phyloP scores from a whole-genome alignment of 2,797 vertebrate genomes.

The Macropus fuliginosus region DNA sequence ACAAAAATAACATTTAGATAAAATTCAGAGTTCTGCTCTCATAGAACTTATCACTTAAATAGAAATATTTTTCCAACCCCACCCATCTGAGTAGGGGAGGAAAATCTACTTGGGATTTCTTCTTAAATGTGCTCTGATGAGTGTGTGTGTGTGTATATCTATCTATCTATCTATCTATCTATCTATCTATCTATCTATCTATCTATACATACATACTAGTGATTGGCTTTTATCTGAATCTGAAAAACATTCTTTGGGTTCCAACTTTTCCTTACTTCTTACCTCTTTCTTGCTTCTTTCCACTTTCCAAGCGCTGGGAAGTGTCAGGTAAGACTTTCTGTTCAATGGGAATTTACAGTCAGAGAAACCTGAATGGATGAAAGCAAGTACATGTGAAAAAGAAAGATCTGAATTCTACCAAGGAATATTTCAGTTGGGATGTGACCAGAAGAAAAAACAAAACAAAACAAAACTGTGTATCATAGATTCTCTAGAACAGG shows the following conservation, averaged over 20 bases:
- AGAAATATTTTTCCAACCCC: not conserved
- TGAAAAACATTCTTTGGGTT: slow-evolving; percentile 4
- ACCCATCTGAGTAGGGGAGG: not conserved
- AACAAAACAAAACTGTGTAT: not conserved
- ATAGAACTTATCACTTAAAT: not conserved
- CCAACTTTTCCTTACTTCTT: slow-evolving; percentile 44
- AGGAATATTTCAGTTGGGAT: slow-evolving; percentile 35
- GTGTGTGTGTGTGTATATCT: too few relatives aligned
- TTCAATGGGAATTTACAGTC: slow-evolving; percentile 42
- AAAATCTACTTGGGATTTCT: not conserved
- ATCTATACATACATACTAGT: not conserved
- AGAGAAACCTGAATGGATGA: slow-evolving; percentile 33
- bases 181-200: too few relatives aligned
- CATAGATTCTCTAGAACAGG: not conserved
- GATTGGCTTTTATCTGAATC: not conserved
- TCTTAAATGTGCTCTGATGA: not conserved
- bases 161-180: too few relatives aligned
- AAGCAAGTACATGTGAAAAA: slow-evolving; percentile 4
- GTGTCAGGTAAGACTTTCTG: not conserved
- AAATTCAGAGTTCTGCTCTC: not conserved
- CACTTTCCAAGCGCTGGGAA: not conserved
- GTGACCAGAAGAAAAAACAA: not conserved
- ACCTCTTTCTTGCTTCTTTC: slow-evolving; percentile 47
- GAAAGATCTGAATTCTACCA: not conserved
- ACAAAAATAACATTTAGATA: not conserved